Conservation (phyloP, 2,888 invertebrate species). For the Pristionchus japonicus region DNA sequence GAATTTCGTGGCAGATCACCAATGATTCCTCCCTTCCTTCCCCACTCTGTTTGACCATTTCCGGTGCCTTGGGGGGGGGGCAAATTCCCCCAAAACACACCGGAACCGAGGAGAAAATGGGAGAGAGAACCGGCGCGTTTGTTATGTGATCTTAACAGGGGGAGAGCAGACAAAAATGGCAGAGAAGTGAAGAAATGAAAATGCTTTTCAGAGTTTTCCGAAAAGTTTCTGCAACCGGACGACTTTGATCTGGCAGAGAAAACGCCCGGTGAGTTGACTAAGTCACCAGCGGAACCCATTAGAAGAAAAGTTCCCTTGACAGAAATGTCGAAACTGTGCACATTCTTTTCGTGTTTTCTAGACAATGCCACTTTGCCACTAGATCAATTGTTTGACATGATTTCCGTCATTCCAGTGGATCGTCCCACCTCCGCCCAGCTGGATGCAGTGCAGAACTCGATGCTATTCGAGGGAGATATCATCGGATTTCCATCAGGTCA, state of each 20-base stretch:
- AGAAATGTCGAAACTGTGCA: no score
- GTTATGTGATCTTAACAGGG: neutral
- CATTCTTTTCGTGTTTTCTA: no score
- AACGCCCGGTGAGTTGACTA: neutral
- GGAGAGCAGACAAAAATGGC: neutral
- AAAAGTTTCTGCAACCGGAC: slow-evolving; percentile 69
- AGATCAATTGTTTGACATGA: neutral
- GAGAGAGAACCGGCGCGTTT: neutral
- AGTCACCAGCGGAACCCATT: no score
- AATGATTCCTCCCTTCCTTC: neutral
- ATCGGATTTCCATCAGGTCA: slow-evolving; percentile 71
- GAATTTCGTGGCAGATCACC: neutral
- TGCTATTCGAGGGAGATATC: slow-evolving; percentile 81
- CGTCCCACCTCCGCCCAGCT: slow-evolving; percentile 67
- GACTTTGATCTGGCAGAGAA: slow-evolving; percentile 70
- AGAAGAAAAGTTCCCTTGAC: no score
- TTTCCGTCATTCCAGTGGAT: slow-evolving; percentile 51
- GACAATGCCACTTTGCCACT: no score
- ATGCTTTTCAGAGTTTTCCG: slow-evolving; percentile 64
- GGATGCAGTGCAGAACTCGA: slow-evolving; percentile 71
- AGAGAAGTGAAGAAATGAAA: neutral
- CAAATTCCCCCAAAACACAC: slow-evolving; percentile 12
- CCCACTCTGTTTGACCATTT: slow-evolving; percentile 26
- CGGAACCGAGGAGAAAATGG: neutral
- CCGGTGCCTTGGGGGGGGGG: neutral